These are phyloP conservation scores for Scolopax bukidnonensis DNA, from an alignment of 2,797 vertebrate species.

Conservation along the genomic window DNA sequence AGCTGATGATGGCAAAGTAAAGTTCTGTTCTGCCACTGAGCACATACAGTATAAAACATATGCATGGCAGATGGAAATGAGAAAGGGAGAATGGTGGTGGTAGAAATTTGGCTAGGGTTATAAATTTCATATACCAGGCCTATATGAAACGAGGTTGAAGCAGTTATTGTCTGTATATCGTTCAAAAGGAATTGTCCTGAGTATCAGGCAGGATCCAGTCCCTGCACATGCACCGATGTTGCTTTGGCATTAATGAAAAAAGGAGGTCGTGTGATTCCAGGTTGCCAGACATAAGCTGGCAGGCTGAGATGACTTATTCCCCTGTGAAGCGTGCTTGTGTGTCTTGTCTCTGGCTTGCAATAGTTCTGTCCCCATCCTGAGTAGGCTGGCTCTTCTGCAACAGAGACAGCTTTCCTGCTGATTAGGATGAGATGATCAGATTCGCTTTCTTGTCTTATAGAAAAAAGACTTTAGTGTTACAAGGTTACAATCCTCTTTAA, in stretches of 20 bases:
- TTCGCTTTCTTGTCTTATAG: neutral
- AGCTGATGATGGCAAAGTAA: neutral
- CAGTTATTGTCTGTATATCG: neutral
- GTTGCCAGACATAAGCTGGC: neutral
- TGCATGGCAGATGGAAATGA: accelerated
- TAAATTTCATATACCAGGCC: neutral
- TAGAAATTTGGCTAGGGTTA: neutral
- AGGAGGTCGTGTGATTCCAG: neutral
- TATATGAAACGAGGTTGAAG: neutral
- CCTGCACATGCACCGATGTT: neutral
- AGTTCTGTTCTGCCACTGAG: neutral
- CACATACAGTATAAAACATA: neutral
- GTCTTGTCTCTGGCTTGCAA: neutral
- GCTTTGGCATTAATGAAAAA: neutral
- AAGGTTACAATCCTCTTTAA: neutral
- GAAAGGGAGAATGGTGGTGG: neutral
- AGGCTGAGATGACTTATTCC: neutral
- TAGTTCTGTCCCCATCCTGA: neutral
- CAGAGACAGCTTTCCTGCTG: neutral
- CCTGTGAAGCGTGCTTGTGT: neutral
- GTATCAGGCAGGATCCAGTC: neutral
- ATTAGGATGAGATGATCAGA: neutral
- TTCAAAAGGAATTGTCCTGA: neutral
- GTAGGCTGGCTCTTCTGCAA: neutral
- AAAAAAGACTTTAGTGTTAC: neutral